Evolutionary conservation across 92 coral and sea anemone genomes (phyloP).

Genomic region (Isaurus tuberculatus): DNA sequence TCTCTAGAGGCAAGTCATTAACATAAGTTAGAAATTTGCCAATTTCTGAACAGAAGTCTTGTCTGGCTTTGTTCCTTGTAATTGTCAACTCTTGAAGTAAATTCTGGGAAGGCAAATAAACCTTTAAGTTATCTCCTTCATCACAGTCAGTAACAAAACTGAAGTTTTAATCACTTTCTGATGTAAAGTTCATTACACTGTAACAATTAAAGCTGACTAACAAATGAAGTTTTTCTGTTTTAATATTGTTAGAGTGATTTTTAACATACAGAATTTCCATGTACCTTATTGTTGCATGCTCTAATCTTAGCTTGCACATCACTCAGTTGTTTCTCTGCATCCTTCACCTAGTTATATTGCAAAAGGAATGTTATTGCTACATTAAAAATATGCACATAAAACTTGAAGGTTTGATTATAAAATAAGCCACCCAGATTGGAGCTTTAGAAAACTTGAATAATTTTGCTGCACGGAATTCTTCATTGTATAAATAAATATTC

Average conservation of each 20-base stretch:
- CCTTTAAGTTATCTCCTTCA: not conserved
- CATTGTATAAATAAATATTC: too few relatives aligned
- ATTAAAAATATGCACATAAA: not conserved
- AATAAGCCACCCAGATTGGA: too few relatives aligned
- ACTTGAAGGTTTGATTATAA: too few relatives aligned
- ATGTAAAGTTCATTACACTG: too few relatives aligned
- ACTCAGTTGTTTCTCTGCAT: conserved; percentile 7
- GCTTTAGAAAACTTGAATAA: too few relatives aligned
- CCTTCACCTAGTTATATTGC: not conserved
- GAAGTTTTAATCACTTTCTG: too few relatives aligned
- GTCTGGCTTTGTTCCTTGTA: conserved; percentile 59
- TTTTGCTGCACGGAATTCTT: not conserved
- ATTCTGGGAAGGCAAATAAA: conserved; percentile 2
- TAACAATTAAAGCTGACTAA: too few relatives aligned
- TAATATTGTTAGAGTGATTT: too few relatives aligned
- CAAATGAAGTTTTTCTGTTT: too few relatives aligned
- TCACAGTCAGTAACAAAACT: too few relatives aligned
- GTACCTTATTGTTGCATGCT: conserved; percentile 11
- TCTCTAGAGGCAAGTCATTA: conserved; percentile 30
- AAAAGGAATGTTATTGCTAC: not conserved
- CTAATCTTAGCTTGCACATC: conserved; percentile 3
- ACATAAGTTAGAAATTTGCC: conserved; percentile 9
- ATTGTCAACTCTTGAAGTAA: conserved; percentile 48
- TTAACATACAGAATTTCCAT: too few relatives aligned
- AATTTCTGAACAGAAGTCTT: conserved; percentile 55